Evolutionary conservation across 2,888 invertebrate genomes (phyloP).

Genomic region (Ormyrus labotus): DNA sequence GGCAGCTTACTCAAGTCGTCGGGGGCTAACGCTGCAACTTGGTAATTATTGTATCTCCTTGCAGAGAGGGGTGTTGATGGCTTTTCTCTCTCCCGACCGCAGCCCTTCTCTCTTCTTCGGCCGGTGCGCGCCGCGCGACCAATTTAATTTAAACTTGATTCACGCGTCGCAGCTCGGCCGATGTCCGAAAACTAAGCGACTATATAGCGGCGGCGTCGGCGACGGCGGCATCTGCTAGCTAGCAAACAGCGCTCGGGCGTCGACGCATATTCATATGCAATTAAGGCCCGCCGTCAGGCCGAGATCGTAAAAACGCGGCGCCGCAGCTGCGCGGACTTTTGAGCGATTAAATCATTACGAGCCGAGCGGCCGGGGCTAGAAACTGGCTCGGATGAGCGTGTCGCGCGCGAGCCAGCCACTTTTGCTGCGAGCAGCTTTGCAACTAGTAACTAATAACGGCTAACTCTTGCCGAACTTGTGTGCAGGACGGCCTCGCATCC

Average conservation of each 20-base stretch:
- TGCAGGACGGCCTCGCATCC: neutral
- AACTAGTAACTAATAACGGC: slow-evolving; percentile 4
- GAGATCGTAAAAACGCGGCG: slow-evolving; percentile 22
- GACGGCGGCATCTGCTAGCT: slow-evolving; percentile 20
- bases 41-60: slow-evolving; percentile 68
- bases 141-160: slow-evolving; percentile 65
- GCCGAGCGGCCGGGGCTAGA: neutral
- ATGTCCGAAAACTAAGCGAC: slow-evolving; percentile 53
- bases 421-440: neutral
- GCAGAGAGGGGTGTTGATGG: slow-evolving; percentile 52
- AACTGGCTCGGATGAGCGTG: neutral
- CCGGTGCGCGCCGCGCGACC: neutral
- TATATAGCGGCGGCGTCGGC: neutral
- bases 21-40: slow-evolving; percentile 60
- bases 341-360: slow-evolving; percentile 27
- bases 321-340: slow-evolving; percentile 7
- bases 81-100: neutral
- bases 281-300: slow-evolving; percentile 17
- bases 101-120: neutral
- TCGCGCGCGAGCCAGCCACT: neutral
- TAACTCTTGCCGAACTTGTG: slow-evolving; percentile 1
- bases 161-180: slow-evolving; percentile 44
- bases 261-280: slow-evolving; percentile 49
- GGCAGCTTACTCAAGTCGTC: slow-evolving; percentile 52
- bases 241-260: neutral